These are phyloP conservation scores for Crenichthys baileyi DNA, from an alignment of 2,797 vertebrate species.

Conservation along the genomic window DNA sequence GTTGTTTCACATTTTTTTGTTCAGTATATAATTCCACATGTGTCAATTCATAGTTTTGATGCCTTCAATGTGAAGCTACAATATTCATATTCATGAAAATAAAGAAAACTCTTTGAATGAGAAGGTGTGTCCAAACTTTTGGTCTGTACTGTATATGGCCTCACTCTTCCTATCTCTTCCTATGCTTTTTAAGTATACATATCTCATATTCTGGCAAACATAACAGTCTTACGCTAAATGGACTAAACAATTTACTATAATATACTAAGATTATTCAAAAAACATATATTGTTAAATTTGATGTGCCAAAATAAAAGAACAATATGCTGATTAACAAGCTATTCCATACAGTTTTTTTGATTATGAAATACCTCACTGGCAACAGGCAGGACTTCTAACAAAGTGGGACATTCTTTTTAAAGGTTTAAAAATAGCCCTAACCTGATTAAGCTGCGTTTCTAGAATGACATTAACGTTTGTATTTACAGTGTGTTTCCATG, in stretches of 20 bases:
- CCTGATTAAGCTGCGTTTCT: conserved; percentile 35
- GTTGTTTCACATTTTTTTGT: too few relatives aligned
- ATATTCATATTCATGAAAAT: too few relatives aligned
- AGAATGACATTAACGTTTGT: conserved; percentile 47
- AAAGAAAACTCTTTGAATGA: too few relatives aligned
- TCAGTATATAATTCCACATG: too few relatives aligned
- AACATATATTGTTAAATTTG: neutral
- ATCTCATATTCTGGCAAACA: too few relatives aligned
- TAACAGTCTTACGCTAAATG: neutral
- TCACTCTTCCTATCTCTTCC: too few relatives aligned
- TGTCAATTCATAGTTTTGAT: too few relatives aligned
- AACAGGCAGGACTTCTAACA: conserved; percentile 20
- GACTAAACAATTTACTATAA: neutral
- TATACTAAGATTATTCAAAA: neutral
- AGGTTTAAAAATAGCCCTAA: conserved; percentile 57
- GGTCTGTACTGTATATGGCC: too few relatives aligned
- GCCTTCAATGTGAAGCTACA: too few relatives aligned
- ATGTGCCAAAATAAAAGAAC: neutral
- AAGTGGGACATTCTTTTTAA: conserved; percentile 38
- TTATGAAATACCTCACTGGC: conserved; percentile 10
- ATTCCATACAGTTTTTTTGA: conserved; percentile 18
- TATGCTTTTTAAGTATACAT: too few relatives aligned
- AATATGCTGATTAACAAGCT: neutral
- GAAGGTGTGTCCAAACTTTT: too few relatives aligned
- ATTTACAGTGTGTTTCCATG: conserved; percentile 42